A percentile compares a stretch with the other conserved stretches of the same genome.
These are phyloP conservation scores for Callipepla californica DNA, from an alignment of 2,113 vertebrate species.

Conservation along the genomic window DNA sequence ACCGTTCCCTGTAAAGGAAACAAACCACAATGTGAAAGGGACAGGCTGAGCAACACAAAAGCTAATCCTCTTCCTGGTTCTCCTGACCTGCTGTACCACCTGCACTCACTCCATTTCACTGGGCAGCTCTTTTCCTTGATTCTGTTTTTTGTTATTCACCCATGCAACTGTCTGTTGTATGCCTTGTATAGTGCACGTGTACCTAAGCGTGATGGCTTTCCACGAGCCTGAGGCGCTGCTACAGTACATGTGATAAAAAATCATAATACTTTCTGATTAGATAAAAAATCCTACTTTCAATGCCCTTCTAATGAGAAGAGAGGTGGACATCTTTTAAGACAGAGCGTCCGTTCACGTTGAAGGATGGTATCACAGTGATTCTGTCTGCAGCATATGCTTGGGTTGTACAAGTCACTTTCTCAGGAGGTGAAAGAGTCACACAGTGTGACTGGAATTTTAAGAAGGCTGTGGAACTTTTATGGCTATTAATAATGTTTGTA, in stretches of 20 bases:
- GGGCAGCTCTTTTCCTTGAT: not conserved
- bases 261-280: not conserved
- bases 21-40: rapidly evolving
- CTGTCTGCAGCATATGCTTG: not conserved
- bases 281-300: not conserved
- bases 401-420: conserved; percentile 16
- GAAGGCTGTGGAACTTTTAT: conserved; percentile 52
- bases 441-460: conserved; percentile 53
- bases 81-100: not conserved
- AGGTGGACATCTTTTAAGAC: not conserved
- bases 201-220: not conserved
- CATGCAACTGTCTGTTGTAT: not conserved
- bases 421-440: conserved; percentile 26
- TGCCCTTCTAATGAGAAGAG: not conserved
- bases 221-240: not conserved
- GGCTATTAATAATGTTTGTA: conserved; percentile 58
- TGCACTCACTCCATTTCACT: not conserved
- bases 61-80: not conserved
- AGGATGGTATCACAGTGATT: not conserved
- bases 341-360: not conserved
- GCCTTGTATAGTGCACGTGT: not conserved
- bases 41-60: not conserved
- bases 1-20: not conserved
- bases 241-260: not conserved
- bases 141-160: not conserved